phyloP scores from a whole-genome alignment of 2,888 invertebrate genomes.

The Punctoribates punctum region DNA sequence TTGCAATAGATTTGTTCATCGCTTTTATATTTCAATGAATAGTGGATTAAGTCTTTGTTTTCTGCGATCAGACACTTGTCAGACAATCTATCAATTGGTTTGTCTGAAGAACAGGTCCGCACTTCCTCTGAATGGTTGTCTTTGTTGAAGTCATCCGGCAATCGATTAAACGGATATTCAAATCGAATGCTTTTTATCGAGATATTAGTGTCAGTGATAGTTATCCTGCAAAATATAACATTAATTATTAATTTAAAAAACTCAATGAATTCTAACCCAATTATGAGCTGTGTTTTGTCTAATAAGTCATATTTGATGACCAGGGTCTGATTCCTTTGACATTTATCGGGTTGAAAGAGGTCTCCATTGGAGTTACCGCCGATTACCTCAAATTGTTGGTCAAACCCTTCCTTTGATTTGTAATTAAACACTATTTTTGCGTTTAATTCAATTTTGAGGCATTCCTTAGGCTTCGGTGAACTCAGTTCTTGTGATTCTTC shows the following conservation, averaged over 20 bases:
- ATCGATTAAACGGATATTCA: not conserved
- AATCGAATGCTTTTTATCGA: not conserved
- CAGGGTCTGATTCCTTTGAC: not conserved
- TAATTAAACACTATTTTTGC: conserved; percentile 3
- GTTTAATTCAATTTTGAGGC: conserved; percentile 7
- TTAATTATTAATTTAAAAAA: not conserved
- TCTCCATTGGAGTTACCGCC: conserved; percentile 3
- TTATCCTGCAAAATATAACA: not conserved
- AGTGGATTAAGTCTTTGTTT: not conserved
- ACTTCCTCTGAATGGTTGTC: not conserved
- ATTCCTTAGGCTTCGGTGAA: not conserved
- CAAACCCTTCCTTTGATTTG: not conserved
- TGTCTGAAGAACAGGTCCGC: not conserved
- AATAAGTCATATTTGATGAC: not conserved
- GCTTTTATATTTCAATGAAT: not conserved
- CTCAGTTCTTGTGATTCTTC: not conserved
- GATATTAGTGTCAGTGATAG: not conserved
- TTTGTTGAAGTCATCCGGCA: not conserved
- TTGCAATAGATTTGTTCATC: not conserved
- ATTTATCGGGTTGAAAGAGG: not conserved
- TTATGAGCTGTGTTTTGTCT: not conserved
- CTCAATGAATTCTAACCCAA: not conserved
- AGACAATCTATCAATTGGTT: not conserved
- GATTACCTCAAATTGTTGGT: not conserved
- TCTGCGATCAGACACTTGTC: not conserved